A percentile compares a stretch with the other conserved stretches of the same genome.
These are phyloP conservation scores for Hypotaenidia philippensis DNA, from an alignment of 2,797 vertebrate species.

Conservation along the genomic window DNA sequence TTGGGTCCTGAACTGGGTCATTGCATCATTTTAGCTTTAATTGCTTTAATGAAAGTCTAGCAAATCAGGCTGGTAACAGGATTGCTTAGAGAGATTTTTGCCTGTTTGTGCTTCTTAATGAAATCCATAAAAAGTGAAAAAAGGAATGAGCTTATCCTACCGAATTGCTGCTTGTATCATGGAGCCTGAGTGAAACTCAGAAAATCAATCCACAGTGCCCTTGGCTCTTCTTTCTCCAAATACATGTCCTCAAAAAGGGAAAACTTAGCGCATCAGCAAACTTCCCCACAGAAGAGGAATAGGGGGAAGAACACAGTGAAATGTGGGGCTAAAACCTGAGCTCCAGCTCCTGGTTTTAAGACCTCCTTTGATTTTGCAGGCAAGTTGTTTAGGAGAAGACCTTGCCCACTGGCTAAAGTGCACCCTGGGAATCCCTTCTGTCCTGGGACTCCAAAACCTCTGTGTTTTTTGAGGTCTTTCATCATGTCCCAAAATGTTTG, in stretches of 20 bases:
- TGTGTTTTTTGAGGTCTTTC: neutral
- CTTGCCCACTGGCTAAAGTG: neutral
- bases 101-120: conserved; percentile 38
- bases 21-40: conserved; percentile 49
- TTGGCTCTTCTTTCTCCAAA: neutral
- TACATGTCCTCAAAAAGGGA: neutral
- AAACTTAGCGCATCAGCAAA: neutral
- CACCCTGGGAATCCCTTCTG: neutral
- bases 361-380: neutral
- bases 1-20: conserved; percentile 50
- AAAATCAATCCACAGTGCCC: neutral
- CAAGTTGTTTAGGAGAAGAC: neutral
- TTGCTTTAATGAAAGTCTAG: conserved; percentile 54
- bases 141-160: conserved; percentile 23
- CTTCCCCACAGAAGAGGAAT: neutral
- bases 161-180: conserved; percentile 7
- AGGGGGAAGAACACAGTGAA: neutral
- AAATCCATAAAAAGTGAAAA: conserved; percentile 42
- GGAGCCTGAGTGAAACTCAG: neutral
- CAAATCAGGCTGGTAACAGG: conserved; percentile 41
- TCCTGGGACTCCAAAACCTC: neutral
- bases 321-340: neutral
- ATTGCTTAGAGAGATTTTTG: conserved; percentile 46
- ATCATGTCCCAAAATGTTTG: neutral
- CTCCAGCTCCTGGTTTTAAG: neutral